Percentiles rank a stretch among this genome's conserved stretches.
Conservation (phyloP, 1,140 invertebrate species). For the Plutomurus gul region DNA sequence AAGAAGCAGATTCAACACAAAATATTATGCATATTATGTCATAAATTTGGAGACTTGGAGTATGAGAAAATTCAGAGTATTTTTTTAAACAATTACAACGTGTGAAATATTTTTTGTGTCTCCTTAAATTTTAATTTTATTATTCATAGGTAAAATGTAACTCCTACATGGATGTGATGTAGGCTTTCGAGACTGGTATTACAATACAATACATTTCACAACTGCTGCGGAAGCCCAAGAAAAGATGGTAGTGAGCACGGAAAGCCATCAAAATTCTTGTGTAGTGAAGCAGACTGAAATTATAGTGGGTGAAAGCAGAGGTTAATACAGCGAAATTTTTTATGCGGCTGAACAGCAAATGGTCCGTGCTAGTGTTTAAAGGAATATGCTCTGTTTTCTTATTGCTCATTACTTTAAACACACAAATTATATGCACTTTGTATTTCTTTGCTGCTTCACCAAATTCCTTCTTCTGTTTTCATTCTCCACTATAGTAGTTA, state of each 20-base stretch:
- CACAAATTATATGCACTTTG: constrained; percentile 23
- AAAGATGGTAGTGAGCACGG: not conserved
- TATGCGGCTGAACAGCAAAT: constrained; percentile 10
- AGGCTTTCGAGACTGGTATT: too few relatives aligned
- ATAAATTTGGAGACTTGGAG: too few relatives aligned
- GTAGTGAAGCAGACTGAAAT: not conserved
- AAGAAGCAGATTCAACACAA: too few relatives aligned
- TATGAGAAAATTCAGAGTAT: too few relatives aligned
- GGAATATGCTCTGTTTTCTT: not conserved
- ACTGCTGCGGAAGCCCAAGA: not conserved
- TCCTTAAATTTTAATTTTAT: too few relatives aligned
- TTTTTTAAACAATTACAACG: too few relatives aligned
- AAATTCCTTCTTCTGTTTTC: not conserved
- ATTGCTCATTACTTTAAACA: not conserved
- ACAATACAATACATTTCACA: too few relatives aligned
- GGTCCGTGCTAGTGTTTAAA: not conserved
- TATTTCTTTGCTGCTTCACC: not conserved
- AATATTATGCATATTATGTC: too few relatives aligned
- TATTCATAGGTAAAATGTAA: too few relatives aligned
- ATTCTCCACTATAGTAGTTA: not conserved
- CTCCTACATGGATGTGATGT: too few relatives aligned
- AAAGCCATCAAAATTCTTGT: not conserved
- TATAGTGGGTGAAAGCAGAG: constrained; percentile 19
- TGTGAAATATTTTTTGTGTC: too few relatives aligned
- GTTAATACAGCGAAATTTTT: constrained; percentile 20